Percentiles rank a stretch among this genome's conserved stretches.
phyloP scores from a whole-genome alignment of 2,797 vertebrate species.

The Poecilia wingei region DNA sequence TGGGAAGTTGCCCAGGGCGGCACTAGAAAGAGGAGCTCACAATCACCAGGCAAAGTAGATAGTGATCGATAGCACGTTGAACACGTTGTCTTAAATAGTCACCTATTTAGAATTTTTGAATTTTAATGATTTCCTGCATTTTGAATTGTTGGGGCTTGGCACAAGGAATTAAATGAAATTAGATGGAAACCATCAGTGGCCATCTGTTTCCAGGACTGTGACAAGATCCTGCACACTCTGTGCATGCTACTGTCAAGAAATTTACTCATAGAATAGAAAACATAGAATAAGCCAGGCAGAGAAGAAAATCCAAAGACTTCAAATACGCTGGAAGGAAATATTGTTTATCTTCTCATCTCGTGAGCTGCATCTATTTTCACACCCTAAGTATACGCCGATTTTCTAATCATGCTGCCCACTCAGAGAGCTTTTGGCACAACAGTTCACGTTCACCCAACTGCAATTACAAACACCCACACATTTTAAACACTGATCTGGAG shows the following conservation, averaged over 20 bases:
- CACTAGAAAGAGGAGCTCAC: background rate
- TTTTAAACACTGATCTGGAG: background rate
- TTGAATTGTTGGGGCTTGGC: background rate
- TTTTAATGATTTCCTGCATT: background rate
- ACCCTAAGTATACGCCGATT: background rate
- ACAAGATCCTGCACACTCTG: background rate
- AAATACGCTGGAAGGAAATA: background rate
- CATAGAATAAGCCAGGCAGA: background rate
- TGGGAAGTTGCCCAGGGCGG: background rate
- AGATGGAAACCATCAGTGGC: background rate
- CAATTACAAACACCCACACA: background rate
- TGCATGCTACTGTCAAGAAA: background rate
- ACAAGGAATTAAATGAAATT: background rate
- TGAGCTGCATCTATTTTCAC: background rate
- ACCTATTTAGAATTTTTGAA: background rate
- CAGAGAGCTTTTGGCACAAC: background rate
- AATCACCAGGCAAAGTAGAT: background rate
- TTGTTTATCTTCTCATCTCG: background rate
- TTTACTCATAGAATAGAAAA: background rate
- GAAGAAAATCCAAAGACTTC: background rate
- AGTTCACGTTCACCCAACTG: background rate
- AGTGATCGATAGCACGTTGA: background rate
- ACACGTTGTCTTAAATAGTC: background rate
- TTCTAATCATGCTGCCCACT: background rate
- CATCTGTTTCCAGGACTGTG: background rate